Evolutionary conservation across 2,888 invertebrate genomes (phyloP), one percentile per base, ranked within the genome.

Genomic region (Megastigmus dorsalis): DNA sequence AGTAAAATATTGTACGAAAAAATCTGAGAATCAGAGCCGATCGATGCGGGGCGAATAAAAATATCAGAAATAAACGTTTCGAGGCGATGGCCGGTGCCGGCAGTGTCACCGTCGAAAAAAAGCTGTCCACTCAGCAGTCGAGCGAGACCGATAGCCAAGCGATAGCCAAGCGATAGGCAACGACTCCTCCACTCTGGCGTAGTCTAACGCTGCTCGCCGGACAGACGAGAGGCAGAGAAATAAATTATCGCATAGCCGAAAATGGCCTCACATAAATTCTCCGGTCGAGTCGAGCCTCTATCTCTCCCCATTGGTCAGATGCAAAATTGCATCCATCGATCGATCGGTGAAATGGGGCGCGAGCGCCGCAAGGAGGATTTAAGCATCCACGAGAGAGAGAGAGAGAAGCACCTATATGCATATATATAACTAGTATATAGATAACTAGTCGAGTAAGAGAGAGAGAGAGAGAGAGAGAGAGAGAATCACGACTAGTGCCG

Each of bases 181-280:
- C n/a, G n/a, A n/a, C n/a, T n/a, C n/a, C n/a, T n/a, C n/a, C n/a
- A n/a, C n/a, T n/a, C n/a, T n/a, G n/a, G n/a, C n/a, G n/a, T n/a
- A n/a, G n/a, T n/a, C n/a, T n/a, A n/a, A n/a, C n/a, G n/a, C n/a
- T n/a, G n/a, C n/a, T n/a, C n/a, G n/a, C n/a, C n/a, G n/a, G n/a
- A n/a, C n/a, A n/a, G n/a, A n/a, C n/a, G n/a, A n/a, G 41, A 41
- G 41, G 41, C n/a, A n/a, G 13, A 43, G 41, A 59, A 26, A 59
- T 59, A 57, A 57, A 57, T 57, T 38, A 38, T 26, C 41, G 41
- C 26, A 26, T 59, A 59, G 23, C 59, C 41, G 33, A 57, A 57
- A 57, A 57, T 57, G 45, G 60, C 54, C 41, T 28, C 66, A 54
- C 66, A 15, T 66, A 55, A 66, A 66, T 66, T 33, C n/a, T n/a